A percentile compares a stretch with the other conserved stretches of the same genome.
phyloP scores from a whole-genome alignment of 2,888 invertebrate species.

The Nysson spinosus region DNA sequence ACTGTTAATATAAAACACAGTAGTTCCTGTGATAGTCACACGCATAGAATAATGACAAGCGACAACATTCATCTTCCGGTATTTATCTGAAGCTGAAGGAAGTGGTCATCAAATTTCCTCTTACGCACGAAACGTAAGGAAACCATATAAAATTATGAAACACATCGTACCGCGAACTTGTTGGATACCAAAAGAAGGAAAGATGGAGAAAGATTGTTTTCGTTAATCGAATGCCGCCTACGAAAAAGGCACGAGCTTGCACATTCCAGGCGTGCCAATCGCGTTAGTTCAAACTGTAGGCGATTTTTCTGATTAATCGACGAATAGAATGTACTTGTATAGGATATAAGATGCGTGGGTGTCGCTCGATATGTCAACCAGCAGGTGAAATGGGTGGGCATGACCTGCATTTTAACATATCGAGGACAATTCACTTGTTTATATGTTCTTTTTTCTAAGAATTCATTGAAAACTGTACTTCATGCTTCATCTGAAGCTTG shows the following conservation, averaged over 20 bases:
- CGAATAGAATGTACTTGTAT: slow-evolving; percentile 39
- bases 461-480: neutral
- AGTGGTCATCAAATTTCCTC: slow-evolving; percentile 52
- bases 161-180: neutral
- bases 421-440: slow-evolving; percentile 41
- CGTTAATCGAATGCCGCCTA: slow-evolving; percentile 29
- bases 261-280: slow-evolving; percentile 45
- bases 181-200: neutral
- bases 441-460: slow-evolving; percentile 5
- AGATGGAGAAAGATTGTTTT: slow-evolving; percentile 11
- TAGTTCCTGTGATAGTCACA: neutral
- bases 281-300: slow-evolving; percentile 48
- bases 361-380: slow-evolving; percentile 35
- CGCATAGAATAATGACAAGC: slow-evolving; percentile 8
- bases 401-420: slow-evolving; percentile 55
- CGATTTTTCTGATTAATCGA: slow-evolving; percentile 18
- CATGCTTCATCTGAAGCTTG: neutral
- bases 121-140: neutral
- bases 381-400: slow-evolving; percentile 49
- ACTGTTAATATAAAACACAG: neutral
- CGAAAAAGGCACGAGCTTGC: slow-evolving; percentile 21
- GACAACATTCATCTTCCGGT: slow-evolving; percentile 1
- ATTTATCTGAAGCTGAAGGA: slow-evolving; percentile 56
- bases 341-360: slow-evolving; percentile 28
- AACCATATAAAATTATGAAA: neutral